A percentile compares a stretch with the other conserved stretches of the same genome.
Conservation (phyloP, 2,797 vertebrate species). For the Sebastes hopkinsi region DNA sequence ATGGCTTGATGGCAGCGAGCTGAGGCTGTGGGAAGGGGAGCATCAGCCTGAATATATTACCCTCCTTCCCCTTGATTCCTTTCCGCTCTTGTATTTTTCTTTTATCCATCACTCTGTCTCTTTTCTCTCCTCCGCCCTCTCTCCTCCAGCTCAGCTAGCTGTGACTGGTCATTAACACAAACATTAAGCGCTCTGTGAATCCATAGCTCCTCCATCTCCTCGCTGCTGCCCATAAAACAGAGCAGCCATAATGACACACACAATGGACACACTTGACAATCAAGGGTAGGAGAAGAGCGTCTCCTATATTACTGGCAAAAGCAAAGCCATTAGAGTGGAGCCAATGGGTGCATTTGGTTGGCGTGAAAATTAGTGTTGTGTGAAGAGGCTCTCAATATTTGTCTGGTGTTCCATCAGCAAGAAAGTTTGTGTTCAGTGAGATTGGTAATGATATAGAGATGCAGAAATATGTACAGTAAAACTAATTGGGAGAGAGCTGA, state of each 20-base stretch:
- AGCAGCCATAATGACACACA: conserved; percentile 62
- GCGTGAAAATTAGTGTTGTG: conserved; percentile 37
- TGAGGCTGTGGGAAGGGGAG: conserved; percentile 56
- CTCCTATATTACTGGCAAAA: conserved; percentile 59
- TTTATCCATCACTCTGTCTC: conserved; percentile 56
- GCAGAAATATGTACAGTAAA: conserved; percentile 19
- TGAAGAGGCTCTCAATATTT: conserved; percentile 43
- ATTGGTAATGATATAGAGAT: conserved; percentile 16
- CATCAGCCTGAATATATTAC: conserved; percentile 68
- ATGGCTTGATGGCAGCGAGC: conserved; percentile 64
- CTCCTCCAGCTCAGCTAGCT: conserved; percentile 50
- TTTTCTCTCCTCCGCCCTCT: conserved; percentile 30
- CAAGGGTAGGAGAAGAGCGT: conserved; percentile 39
- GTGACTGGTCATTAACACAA: conserved; percentile 75
- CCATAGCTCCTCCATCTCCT: conserved; percentile 66
- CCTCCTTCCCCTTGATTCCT: conserved; percentile 36
- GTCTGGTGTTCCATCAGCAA: conserved; percentile 36
- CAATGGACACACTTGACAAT: conserved; percentile 68
- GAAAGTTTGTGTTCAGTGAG: conserved; percentile 19
- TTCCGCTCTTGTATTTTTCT: conserved; percentile 33
- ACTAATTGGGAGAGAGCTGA: background rate
- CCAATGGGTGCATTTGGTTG: conserved; percentile 37
- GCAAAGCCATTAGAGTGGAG: conserved; percentile 65
- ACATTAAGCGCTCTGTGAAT: conserved; percentile 72
- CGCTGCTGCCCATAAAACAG: conserved; percentile 62